Conservation (phyloP, 2,113 vertebrate species). For the Ailuropoda melanoleuca region DNA sequence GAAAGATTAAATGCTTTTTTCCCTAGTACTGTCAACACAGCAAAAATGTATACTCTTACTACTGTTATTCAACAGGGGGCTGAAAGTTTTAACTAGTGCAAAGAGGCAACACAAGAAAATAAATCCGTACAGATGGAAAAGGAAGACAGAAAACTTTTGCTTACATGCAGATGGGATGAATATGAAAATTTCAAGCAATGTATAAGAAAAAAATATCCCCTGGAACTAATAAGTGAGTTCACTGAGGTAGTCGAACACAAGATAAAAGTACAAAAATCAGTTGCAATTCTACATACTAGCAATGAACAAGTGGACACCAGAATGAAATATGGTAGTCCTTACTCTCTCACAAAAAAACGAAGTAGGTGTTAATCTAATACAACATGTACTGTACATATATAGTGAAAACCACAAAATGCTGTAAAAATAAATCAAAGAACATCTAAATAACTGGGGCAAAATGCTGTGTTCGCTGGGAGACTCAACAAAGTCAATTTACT, state of each 20-base stretch:
- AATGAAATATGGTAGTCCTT: neutral
- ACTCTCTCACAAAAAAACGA: neutral
- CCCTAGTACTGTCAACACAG: neutral
- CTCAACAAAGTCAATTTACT: neutral
- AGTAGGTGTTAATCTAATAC: neutral
- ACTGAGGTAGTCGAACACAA: neutral
- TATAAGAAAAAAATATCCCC: neutral
- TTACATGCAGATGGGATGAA: neutral
- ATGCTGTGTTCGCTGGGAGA: neutral
- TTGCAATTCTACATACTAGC: neutral
- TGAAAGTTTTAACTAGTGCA: neutral
- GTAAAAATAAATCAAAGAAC: neutral
- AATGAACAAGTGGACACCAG: neutral
- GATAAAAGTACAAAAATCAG: neutral
- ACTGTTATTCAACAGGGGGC: neutral
- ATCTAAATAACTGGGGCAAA: neutral
- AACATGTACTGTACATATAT: neutral
- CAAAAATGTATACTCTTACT: neutral
- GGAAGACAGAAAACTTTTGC: neutral
- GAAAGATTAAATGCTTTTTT: neutral
- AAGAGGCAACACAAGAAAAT: neutral
- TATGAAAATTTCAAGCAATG: neutral
- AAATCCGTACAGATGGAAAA: neutral
- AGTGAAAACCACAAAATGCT: neutral
- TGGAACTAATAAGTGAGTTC: neutral